Conservation (phyloP, 2,888 invertebrate species). For the Rapana venosa region DNA sequence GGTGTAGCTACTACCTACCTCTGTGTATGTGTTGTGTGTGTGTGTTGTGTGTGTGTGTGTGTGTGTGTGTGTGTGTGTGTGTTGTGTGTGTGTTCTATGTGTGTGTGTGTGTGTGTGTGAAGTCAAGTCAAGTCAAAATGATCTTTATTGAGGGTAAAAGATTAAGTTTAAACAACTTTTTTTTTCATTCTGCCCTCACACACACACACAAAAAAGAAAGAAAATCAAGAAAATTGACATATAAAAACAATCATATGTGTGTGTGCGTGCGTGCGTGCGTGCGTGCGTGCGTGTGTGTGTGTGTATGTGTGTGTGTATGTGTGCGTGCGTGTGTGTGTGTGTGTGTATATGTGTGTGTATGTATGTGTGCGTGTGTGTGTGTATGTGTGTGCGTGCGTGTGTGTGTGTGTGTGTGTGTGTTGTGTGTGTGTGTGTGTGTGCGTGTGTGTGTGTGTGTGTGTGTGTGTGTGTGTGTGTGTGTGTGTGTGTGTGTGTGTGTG, state of each 20-base stretch:
- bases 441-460: slow-evolving; percentile 21
- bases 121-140: too few relatives aligned
- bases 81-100: too few relatives aligned
- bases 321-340: slow-evolving; percentile 10
- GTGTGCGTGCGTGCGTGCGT: not conserved
- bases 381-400: not conserved
- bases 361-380: not conserved
- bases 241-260: too few relatives aligned
- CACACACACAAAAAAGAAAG: not conserved
- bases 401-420: not conserved
- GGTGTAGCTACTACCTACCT: too few relatives aligned
- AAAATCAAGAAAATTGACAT: too few relatives aligned
- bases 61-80: too few relatives aligned
- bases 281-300: slow-evolving; percentile 14
- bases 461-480: not conserved
- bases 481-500: slow-evolving; percentile 18
- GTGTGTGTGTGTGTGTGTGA: too few relatives aligned
- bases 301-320: slow-evolving; percentile 4
- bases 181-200: not conserved
- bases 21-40: too few relatives aligned
- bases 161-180: too few relatives aligned
- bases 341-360: not conserved
- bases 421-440: slow-evolving; percentile 14
- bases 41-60: too few relatives aligned
- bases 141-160: too few relatives aligned